These are phyloP conservation scores for Drosophila austrosaltans DNA, from an alignment of 2,888 invertebrate species.

Conservation along the genomic window DNA sequence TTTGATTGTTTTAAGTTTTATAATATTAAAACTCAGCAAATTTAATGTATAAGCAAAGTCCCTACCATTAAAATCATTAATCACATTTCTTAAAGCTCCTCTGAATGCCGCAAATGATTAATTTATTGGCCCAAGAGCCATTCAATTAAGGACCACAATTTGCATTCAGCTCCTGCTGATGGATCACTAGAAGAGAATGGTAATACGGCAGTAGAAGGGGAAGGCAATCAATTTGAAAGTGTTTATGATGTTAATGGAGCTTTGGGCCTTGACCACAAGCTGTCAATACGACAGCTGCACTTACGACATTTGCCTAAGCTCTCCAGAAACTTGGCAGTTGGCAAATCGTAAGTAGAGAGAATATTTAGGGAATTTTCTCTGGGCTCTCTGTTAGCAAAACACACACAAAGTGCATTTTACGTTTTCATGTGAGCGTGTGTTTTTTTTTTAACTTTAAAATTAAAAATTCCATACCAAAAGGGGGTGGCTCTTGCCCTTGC, in stretches of 20 bases:
- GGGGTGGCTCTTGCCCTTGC: constrained; percentile 2
- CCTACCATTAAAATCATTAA: constrained; percentile 66
- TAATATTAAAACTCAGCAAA: constrained; percentile 58
- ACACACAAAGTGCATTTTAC: constrained; percentile 59
- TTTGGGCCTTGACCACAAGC: constrained; percentile 66
- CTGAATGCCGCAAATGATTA: constrained; percentile 66
- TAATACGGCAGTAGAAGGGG: not conserved
- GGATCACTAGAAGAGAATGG: constrained; percentile 60
- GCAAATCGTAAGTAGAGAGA: constrained; percentile 7
- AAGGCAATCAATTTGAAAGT: constrained; percentile 80
- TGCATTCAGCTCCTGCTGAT: constrained; percentile 72
- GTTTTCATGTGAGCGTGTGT: constrained; percentile 27
- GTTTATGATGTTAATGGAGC: constrained; percentile 51
- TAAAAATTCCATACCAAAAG: constrained; percentile 65
- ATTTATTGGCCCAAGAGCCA: constrained; percentile 59
- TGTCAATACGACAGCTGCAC: constrained; percentile 75
- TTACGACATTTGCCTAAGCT: constrained; percentile 70
- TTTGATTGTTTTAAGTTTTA: constrained; percentile 61
- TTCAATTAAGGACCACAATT: constrained; percentile 72
- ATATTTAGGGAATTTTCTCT: not conserved
- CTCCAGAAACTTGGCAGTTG: constrained; percentile 15
- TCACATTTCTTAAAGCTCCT: constrained; percentile 63
- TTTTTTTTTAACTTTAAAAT: constrained; percentile 67
- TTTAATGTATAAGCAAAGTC: constrained; percentile 61
- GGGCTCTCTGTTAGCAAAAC: too few species aligned